These are phyloP conservation scores for Xiphydria camelus DNA, from an alignment of 2,888 invertebrate species.

Conservation along the genomic window DNA sequence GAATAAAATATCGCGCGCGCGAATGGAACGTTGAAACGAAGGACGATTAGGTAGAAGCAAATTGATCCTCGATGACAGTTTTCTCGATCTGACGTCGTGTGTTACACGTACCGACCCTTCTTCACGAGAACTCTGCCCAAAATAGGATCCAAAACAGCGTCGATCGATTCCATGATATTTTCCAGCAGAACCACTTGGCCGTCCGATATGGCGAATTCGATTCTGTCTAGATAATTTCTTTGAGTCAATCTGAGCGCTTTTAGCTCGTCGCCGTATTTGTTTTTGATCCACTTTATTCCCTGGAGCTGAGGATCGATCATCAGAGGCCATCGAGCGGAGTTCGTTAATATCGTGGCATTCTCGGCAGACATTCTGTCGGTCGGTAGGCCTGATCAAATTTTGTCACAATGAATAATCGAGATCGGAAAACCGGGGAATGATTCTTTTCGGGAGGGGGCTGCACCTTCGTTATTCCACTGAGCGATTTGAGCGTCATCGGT, in stretches of 20 bases:
- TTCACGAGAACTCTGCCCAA: conserved; percentile 86
- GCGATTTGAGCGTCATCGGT: conserved; percentile 93
- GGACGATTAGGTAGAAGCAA: neutral
- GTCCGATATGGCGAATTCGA: conserved; percentile 74
- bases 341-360: conserved; percentile 89
- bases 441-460: neutral
- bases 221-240: conserved; percentile 80
- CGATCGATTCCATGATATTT: conserved; percentile 86
- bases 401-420: too few species aligned
- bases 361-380: conserved; percentile 93
- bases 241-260: conserved; percentile 78
- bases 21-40: neutral
- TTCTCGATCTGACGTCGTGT: neutral
- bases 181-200: conserved; percentile 83
- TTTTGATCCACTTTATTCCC: conserved; percentile 94
- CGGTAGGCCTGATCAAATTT: conserved; percentile 65
- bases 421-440: too few species aligned
- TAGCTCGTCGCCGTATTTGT: conserved; percentile 74
- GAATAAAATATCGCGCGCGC: too few species aligned
- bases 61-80: neutral
- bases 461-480: conserved; percentile 89
- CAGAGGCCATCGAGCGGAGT: conserved; percentile 89
- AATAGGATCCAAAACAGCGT: conserved; percentile 88
- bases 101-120: conserved; percentile 69
- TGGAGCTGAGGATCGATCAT: conserved; percentile 95